phyloP scores from a whole-genome alignment of 1,140 invertebrate species.

The Plodia interpunctella region DNA sequence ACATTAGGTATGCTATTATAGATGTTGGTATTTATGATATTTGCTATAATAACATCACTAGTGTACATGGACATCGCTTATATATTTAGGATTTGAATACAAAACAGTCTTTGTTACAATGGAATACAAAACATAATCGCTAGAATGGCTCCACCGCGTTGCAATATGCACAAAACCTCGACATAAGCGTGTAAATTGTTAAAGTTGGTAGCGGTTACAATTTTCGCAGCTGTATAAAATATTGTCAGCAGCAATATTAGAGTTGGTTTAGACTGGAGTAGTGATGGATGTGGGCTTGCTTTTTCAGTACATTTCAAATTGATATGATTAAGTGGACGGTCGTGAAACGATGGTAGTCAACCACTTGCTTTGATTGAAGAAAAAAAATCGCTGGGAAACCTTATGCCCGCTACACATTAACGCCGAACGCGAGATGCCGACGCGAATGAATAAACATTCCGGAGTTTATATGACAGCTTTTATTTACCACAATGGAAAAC shows the following conservation, averaged over 20 bases:
- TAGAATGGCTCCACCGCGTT: background rate
- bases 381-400: too few relatives aligned
- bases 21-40: too few relatives aligned
- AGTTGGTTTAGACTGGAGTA: constrained; percentile 16
- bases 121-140: constrained; percentile 4
- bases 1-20: too few relatives aligned
- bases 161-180: constrained; percentile 34
- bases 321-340: background rate
- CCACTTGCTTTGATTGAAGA: background rate
- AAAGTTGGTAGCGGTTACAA: constrained; percentile 61
- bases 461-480: too few relatives aligned
- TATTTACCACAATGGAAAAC: too few relatives aligned
- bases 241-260: constrained; percentile 46
- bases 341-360: too few relatives aligned
- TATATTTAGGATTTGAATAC: background rate
- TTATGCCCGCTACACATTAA: too few relatives aligned
- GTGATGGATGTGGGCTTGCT: constrained; percentile 38
- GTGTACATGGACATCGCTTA: background rate
- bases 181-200: constrained; percentile 55
- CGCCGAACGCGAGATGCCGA: too few relatives aligned
- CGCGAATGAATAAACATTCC: too few relatives aligned
- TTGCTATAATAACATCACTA: background rate
- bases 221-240: constrained; percentile 64
- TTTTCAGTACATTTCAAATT: constrained; percentile 37
- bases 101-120: background rate